Evolutionary conservation across 1,140 invertebrate species (phyloP).

Genomic region (Pomphorhynchus laevis): DNA sequence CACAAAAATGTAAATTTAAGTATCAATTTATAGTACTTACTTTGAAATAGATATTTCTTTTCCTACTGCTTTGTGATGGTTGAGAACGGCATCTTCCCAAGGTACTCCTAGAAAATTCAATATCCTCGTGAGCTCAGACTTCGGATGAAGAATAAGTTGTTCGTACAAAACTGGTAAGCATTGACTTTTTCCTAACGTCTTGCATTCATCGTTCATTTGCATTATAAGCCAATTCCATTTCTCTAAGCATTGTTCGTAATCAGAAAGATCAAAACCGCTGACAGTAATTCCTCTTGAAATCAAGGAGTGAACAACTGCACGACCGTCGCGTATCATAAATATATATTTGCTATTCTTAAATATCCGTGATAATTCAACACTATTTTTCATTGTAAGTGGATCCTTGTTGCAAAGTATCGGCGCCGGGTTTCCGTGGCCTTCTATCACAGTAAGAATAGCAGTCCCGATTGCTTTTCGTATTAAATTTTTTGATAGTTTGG

Average conservation of each 20-base stretch:
- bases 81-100: conserved; percentile 72
- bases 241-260: conserved; percentile 54
- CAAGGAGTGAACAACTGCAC: conserved; percentile 84
- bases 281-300: conserved; percentile 83
- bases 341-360: conserved; percentile 55
- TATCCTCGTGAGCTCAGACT: conserved; percentile 49
- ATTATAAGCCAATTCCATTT: conserved; percentile 83
- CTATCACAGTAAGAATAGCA: conserved; percentile 46
- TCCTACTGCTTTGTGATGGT: conserved; percentile 83
- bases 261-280: conserved; percentile 67
- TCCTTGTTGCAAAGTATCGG: conserved; percentile 74
- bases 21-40: conserved; percentile 26
- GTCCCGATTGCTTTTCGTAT: conserved; percentile 68
- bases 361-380: conserved; percentile 29
- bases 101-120: conserved; percentile 54
- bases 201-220: conserved; percentile 67
- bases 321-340: conserved; percentile 80
- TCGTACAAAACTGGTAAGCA: conserved; percentile 79
- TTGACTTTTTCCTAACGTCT: conserved; percentile 28
- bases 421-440: conserved; percentile 57
- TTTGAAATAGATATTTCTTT: conserved; percentile 49
- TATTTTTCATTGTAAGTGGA: conserved; percentile 72
- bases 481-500: conserved; percentile 56
- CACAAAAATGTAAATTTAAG: not conserved
- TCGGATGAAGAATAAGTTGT: conserved; percentile 65